Percentiles rank a stretch among this genome's conserved stretches.
Conservation (phyloP, 2,888 invertebrate genomes). For the Epistrophe eligans region DNA sequence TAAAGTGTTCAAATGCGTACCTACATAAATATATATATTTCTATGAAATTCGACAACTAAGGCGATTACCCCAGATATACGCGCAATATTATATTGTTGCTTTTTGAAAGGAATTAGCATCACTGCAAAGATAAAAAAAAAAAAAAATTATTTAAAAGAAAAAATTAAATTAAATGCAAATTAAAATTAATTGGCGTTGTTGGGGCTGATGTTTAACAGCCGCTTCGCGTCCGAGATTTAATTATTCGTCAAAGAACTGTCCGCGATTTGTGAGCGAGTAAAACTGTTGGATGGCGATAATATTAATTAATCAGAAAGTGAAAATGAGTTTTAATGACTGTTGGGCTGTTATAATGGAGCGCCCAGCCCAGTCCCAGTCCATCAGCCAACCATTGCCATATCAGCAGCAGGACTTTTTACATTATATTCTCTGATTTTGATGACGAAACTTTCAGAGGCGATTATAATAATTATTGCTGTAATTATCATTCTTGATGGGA, state of each 20-base stretch:
- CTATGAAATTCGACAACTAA: neutral
- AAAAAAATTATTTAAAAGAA: neutral
- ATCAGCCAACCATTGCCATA: neutral
- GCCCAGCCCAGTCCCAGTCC: no score
- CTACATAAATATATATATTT: neutral
- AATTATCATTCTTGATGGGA: slow-evolving; percentile 51
- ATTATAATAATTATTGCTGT: slow-evolving; percentile 55
- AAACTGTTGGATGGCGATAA: slow-evolving; percentile 33
- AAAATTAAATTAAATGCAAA: slow-evolving; percentile 50
- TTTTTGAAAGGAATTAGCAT: slow-evolving; percentile 20
- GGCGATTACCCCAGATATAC: neutral
- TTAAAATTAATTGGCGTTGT: slow-evolving; percentile 54
- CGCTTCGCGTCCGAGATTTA: slow-evolving; percentile 30
- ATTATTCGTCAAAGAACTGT: slow-evolving; percentile 28
- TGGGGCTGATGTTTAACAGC: slow-evolving; percentile 33
- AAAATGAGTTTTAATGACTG: slow-evolving; percentile 41
- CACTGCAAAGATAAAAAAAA: neutral
- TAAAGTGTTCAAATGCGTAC: neutral
- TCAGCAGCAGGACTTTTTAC: slow-evolving; percentile 61
- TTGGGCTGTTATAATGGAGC: slow-evolving; percentile 48
- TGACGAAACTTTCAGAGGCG: slow-evolving; percentile 60
- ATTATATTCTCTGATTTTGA: slow-evolving; percentile 59
- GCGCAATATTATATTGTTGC: neutral
- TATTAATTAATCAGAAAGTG: slow-evolving; percentile 44
- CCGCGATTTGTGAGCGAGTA: slow-evolving; percentile 15